Conservation (phyloP, 2,113 vertebrate species). For the Taurulus bubalis region DNA sequence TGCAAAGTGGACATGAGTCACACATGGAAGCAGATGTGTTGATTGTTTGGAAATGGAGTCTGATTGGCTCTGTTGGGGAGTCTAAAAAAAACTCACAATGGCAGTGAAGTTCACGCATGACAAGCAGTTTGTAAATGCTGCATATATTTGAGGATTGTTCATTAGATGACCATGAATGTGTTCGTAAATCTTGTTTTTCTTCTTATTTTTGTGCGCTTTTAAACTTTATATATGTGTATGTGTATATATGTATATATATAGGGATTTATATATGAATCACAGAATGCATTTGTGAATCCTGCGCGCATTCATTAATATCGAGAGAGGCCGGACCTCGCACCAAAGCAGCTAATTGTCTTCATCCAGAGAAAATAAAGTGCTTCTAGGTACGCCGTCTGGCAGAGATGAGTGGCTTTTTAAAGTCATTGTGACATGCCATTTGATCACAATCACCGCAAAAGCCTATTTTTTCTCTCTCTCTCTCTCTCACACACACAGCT, state of each 20-base stretch:
- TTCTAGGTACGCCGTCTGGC: background rate
- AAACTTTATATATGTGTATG: too few relatives aligned
- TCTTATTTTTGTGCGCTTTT: too few relatives aligned
- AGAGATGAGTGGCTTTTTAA: constrained; percentile 21
- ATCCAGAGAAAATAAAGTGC: constrained; percentile 3
- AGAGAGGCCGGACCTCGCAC: background rate
- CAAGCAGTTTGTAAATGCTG: too few relatives aligned
- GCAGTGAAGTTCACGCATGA: too few relatives aligned
- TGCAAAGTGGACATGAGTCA: background rate
- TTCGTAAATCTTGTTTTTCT: background rate
- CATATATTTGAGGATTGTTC: too few relatives aligned
- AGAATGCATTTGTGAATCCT: background rate
- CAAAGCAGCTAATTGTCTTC: constrained; percentile 1
- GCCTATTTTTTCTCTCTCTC: background rate
- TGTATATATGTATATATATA: too few relatives aligned
- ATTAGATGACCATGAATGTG: background rate
- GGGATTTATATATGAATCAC: background rate
- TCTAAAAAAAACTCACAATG: too few relatives aligned
- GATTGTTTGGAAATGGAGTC: background rate
- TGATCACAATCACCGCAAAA: constrained; percentile 35
- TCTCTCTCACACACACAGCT: constrained; percentile 13
- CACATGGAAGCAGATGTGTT: background rate
- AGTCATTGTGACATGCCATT: constrained; percentile 24
- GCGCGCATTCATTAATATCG: background rate
- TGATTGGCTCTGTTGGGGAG: background rate